Percentiles rank a stretch among this genome's conserved stretches.
Evolutionary conservation across 2,888 invertebrate species (phyloP).

Genomic region (Ennomos erosarius): DNA sequence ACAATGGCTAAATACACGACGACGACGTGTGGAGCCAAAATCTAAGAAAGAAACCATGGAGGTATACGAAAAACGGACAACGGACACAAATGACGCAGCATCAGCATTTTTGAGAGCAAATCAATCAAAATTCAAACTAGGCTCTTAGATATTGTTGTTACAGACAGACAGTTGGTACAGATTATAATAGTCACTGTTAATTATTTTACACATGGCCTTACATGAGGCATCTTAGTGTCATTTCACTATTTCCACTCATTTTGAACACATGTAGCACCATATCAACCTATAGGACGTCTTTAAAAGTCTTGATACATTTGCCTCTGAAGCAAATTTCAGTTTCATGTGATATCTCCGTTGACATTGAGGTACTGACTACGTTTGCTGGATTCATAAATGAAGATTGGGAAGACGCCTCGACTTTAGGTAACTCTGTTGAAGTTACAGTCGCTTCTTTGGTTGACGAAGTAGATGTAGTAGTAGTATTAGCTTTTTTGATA

Average conservation of each 20-base stretch:
- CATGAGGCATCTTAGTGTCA: conserved; percentile 5
- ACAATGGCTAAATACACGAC: no score
- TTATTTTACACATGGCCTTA: conserved; percentile 4
- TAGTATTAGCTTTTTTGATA: conserved; percentile 34
- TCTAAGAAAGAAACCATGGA: no score
- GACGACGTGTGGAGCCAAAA: no score
- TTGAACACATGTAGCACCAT: conserved; percentile 69
- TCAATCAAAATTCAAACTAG: no score
- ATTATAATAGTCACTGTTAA: background rate
- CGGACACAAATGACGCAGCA: no score
- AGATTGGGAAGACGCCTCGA: conserved; percentile 67
- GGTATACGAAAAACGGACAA: no score
- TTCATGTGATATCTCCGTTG: conserved; percentile 93
- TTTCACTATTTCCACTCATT: conserved; percentile 51
- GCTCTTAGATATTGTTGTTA: no score
- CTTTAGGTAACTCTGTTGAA: conserved; percentile 45
- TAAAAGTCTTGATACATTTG: conserved; percentile 90
- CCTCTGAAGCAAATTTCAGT: conserved; percentile 96
- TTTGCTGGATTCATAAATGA: conserved; percentile 82
- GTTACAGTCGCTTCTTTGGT: conserved; percentile 34
- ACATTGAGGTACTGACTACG: conserved; percentile 90
- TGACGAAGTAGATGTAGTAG: background rate
- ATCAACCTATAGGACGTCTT: conserved; percentile 68
- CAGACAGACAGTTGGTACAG: no score
- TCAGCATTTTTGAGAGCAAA: no score